Percentiles rank a stretch among this genome's conserved stretches.
Conservation (phyloP, 2,888 invertebrate genomes). For the Steinernema hermaphroditum region DNA sequence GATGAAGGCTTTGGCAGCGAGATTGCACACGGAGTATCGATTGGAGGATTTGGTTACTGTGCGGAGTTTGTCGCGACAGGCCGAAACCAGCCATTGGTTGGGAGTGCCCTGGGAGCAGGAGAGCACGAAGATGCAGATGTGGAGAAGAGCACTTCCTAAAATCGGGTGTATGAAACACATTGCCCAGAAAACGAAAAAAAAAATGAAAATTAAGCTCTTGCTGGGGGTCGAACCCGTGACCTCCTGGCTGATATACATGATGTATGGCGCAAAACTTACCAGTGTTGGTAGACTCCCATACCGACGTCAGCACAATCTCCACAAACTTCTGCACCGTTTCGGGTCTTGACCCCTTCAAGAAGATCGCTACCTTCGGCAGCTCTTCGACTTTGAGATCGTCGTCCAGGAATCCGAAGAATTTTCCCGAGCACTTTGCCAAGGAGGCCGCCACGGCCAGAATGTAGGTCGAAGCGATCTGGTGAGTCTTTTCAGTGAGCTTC, state of each 20-base stretch:
- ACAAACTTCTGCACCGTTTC: conserved; percentile 13
- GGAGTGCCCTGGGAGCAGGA: neutral
- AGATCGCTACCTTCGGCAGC: neutral
- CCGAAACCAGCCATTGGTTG: neutral
- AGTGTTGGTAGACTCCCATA: neutral
- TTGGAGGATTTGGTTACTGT: neutral
- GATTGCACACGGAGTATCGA: neutral
- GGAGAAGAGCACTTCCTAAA: neutral
- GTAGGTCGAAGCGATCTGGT: neutral
- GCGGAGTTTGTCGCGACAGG: neutral
- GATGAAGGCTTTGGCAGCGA: neutral
- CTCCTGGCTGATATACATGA: too few species aligned
- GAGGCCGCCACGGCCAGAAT: neutral
- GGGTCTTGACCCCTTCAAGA: neutral
- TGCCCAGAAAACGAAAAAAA: too few species aligned
- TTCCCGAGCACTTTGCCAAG: neutral
- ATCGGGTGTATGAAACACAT: neutral
- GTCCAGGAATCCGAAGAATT: conserved; percentile 13
- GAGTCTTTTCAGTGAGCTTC: neutral
- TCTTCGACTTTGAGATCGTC: neutral
- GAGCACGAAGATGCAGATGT: conserved; percentile 1
- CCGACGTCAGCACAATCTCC: neutral
- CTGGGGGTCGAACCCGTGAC: too few species aligned
- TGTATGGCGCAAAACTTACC: neutral
- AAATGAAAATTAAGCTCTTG: too few species aligned